Evolutionary conservation across 2,113 vertebrate genomes (phyloP), one percentile per base, ranked within the genome.

Genomic region (Syrrhaptes paradoxus): DNA sequence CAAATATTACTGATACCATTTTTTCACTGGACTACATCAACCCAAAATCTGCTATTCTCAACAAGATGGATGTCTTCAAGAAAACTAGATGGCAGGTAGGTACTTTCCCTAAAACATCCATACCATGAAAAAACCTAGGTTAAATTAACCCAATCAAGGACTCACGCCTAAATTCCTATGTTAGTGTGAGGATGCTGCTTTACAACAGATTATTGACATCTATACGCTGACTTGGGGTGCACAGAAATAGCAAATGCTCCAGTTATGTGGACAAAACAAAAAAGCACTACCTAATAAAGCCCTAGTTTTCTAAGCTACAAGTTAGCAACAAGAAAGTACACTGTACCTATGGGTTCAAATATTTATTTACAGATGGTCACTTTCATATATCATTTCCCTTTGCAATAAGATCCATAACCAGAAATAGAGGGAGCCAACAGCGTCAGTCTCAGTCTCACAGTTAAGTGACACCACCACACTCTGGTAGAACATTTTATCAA

Each of bases 191-290:
- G 10, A 58, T 5, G 17, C 36, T 63, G 16, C 34, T 41, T 86
- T 89, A 49, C 51, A 66, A 17, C 13, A 90, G 18, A 29, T 4
- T 55, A 59, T 2, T 79, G 26, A 31, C 52, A 67, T 58, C 49
- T 49, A 14, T 20, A 20, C 12, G 46, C 25, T 36, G 29, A 62
- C 29, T 51, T 1, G 2, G 21, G 46, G 28, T 4, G n/a, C 65
- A 81, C 16, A 66, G 54, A 31, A 91, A 55, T 5, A 70, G 28
- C 3, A 68, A 63, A n/a, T 18, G 20, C 20, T 79, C 9, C 13
- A 4, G 0, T 66, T 77, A 48, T 0, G 0, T 7, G 12, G 29
- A 18, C 45, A 67, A 72, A 85, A 24, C 21, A 79, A 34, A 57
- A 8, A 48, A 9, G 2, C 4, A 22, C 10, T 7, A 57, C 21